Evolutionary conservation across 2,888 invertebrate species (phyloP), one percentile per base, ranked within the genome.

Genomic region (Petrolisthes cinctipes): DNA sequence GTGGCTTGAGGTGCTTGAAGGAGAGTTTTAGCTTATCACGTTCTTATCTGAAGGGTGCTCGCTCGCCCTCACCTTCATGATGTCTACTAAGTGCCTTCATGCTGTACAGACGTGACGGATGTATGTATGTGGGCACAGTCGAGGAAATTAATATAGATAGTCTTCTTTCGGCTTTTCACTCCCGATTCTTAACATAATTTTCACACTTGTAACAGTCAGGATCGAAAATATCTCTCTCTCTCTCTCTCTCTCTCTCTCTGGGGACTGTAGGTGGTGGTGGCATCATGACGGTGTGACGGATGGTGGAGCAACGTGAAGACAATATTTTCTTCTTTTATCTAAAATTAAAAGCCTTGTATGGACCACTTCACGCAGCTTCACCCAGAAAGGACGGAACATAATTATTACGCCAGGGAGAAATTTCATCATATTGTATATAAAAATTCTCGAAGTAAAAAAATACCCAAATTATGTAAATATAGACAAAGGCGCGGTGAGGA

Each of bases 201-300:
- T 53, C 78, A 78, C 78, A 54, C 78, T 54, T 78, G 54, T 54
- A 7, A 53, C 14, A 17, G n/a, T 17, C n/a, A 17, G 54, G 53
- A 53, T 54, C 54, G 14, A 17, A 11, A 11, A 17, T 20, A 2
- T 75, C 75, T 75, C 20, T 75, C 75, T 75, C 75, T 20, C 20
- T 20, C 75, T 75, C 37, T 53, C 82, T 66, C 37, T 51, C 37
- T 68, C 68, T 17, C 61, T 81, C 81, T 57, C 9, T 1, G 66
- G 66, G 66, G 14, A 73, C 73, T 73, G 73, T 11, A 4, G 51
- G 78, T 53, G 51, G 78, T 54, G 79, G 79, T 20, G 79, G 14
- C 5, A 79, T 54, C 79, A 79, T 5, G 79, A 79, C 17, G 79
- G 79, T 20, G 54, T 54, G 79, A 79, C 54, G 54, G 61, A 61